These are phyloP conservation scores for Tridacna crocea DNA, from an alignment of 2,888 invertebrate species.

Conservation along the genomic window DNA sequence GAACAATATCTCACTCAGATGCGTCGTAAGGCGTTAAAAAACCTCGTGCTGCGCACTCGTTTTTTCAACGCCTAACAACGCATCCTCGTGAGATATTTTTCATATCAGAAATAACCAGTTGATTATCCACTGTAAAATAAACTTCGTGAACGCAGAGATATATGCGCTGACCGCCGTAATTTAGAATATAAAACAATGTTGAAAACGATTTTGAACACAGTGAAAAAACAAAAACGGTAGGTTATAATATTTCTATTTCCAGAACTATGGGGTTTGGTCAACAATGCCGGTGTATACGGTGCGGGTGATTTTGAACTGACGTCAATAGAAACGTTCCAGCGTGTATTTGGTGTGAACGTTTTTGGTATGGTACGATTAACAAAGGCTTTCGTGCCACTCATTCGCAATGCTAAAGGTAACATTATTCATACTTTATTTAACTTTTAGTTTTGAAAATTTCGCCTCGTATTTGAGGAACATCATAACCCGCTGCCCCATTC, in stretches of 20 bases:
- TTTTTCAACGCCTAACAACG: no score
- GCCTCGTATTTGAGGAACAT: no score
- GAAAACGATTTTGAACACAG: not conserved
- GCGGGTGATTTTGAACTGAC: slow-evolving; percentile 61
- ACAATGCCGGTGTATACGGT: slow-evolving; percentile 63
- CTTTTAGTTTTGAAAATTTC: not conserved
- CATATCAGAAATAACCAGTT: no score
- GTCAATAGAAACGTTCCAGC: slow-evolving; percentile 52
- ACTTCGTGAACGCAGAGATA: no score
- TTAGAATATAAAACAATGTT: no score
- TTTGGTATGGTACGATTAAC: slow-evolving; percentile 62
- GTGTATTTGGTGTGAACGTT: slow-evolving; percentile 55
- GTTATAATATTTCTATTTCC: not conserved
- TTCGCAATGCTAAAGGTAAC: slow-evolving; percentile 60
- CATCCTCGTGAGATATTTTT: no score
- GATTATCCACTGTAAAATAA: no score
- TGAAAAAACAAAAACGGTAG: not conserved
- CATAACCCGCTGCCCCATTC: no score
- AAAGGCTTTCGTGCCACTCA: slow-evolving; percentile 58
- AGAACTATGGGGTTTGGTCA: slow-evolving; percentile 65
- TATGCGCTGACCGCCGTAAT: no score
- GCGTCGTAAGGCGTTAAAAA: no score
- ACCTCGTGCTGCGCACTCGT: no score
- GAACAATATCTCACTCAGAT: no score
- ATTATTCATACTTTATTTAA: not conserved